phyloP scores from a whole-genome alignment of 2,888 invertebrate genomes.

The Stratiomys singularior region DNA sequence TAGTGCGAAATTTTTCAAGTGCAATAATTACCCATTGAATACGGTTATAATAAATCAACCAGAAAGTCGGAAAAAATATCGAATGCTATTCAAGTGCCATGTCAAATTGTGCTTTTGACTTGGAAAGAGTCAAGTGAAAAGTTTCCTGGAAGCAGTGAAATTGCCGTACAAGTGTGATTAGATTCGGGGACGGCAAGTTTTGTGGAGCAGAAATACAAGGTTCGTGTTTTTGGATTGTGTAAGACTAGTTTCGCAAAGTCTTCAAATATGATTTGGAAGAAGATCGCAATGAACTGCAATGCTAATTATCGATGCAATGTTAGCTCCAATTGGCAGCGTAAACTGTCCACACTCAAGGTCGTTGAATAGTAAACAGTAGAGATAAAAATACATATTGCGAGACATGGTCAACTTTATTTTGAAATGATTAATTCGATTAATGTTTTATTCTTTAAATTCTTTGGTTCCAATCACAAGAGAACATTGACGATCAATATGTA shows the following conservation, averaged over 20 bases:
- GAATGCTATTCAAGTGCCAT: slow-evolving; percentile 17
- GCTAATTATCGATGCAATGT: slow-evolving; percentile 1
- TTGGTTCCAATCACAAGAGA: too few species aligned
- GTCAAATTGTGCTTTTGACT: slow-evolving; percentile 18
- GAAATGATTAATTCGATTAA: too few species aligned
- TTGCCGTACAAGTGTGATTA: not conserved
- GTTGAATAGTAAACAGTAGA: slow-evolving; percentile 11
- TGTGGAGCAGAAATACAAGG: slow-evolving; percentile 11
- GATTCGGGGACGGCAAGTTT: not conserved
- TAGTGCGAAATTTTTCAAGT: not conserved
- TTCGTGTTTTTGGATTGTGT: slow-evolving; percentile 4
- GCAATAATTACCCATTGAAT: not conserved
- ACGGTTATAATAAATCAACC: not conserved
- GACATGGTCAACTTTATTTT: not conserved
- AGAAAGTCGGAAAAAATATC: not conserved
- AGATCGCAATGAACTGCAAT: not conserved
- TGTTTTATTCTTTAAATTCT: too few species aligned
- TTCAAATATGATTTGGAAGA: not conserved
- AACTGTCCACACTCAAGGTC: not conserved
- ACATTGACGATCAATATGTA: too few species aligned
- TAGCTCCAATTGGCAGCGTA: not conserved
- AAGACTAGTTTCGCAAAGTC: not conserved
- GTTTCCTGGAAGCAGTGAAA: slow-evolving; percentile 10
- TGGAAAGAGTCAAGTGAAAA: slow-evolving; percentile 13
- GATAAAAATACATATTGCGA: slow-evolving; percentile 26